Base-by-base conservation (phyloP, 2,113 vertebrate species). In the Grus americana region DNA sequence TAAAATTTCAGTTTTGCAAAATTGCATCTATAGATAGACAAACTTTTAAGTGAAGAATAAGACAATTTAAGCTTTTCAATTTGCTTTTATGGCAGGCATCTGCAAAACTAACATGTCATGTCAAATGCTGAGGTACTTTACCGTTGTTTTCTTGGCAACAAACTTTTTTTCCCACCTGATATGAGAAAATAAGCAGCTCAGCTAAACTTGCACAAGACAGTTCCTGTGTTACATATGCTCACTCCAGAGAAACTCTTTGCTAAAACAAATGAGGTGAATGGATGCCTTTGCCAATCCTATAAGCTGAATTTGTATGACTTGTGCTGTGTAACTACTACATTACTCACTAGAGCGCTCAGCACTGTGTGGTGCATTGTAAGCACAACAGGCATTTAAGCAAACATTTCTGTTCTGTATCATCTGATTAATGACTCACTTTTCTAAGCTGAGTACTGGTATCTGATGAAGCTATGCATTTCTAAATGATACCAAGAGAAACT, bases 41-140 rank as follows among this genome's bases (percentile, higher is more conserved):
- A 95, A 79, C 23, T 66, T 79, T 54, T 79, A 82, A 68, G 11
- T 82, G 62, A 85, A 82, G 62, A 84, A 79, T 90, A 85, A 57
- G 78, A 68, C 24, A 70, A 66, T 70, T 67, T 23, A 88, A 63
- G 54, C 13, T 88, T 94, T 93, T 85, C 58, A 42, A 27, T 93
- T 93, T 79, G 40, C 21, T 88, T 88, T 94, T 90, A 90, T 68
- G 58, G 58, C n/a, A 79, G 34, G 9, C 12, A 61, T 72, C 82
- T 70, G 52, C 66, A 82, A 93, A 93, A 68, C 44, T 68, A 90
- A 72, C 16, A 49, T 24, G 14, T 54, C 17, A 7, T n/a, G 36
- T 79, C 44, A 68, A 73, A 68, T 24, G 23, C 84, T 59, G n/a
- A 63, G 21, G 14, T 52, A 55, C n/a, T 86, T 61, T 26, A 46